Conservation (phyloP, 2,888 invertebrate species). For the Tupiocoris notatus region DNA sequence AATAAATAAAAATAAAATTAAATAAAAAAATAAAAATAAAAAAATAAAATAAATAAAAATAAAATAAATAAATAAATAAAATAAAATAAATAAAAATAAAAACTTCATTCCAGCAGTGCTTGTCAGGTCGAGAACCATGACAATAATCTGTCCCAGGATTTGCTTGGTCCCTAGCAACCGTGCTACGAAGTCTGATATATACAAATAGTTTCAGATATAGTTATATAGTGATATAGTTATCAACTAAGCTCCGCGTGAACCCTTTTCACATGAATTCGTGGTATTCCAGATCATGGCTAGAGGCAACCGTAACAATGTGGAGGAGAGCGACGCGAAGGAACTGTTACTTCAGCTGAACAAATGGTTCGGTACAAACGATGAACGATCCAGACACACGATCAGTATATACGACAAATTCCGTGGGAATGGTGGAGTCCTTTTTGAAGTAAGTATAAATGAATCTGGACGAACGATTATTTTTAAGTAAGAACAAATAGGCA, state of each 20-base stretch:
- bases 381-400: conserved; percentile 47
- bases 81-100: no score
- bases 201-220: background rate
- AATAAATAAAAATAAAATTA: no score
- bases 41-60: no score
- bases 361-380: conserved; percentile 56
- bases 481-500: no score
- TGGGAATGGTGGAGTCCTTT: conserved; percentile 58
- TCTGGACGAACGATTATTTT: no score
- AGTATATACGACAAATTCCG: conserved; percentile 63
- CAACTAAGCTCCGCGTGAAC: background rate
- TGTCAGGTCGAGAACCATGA: no score
- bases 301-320: conserved; percentile 46
- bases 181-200: background rate
- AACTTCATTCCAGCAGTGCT: no score
- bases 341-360: conserved; percentile 58
- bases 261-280: background rate
- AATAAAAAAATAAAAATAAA: no score
- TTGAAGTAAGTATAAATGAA: conserved; percentile 48
- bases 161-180: background rate
- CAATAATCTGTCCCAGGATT: no score
- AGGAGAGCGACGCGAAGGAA: conserved; percentile 50
- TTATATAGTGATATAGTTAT: no score
- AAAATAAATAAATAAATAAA: no score
- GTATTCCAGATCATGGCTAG: conserved; percentile 52